These are phyloP conservation scores for Nicator chloris DNA, from an alignment of 2,113 vertebrate genomes.

Conservation along the genomic window DNA sequence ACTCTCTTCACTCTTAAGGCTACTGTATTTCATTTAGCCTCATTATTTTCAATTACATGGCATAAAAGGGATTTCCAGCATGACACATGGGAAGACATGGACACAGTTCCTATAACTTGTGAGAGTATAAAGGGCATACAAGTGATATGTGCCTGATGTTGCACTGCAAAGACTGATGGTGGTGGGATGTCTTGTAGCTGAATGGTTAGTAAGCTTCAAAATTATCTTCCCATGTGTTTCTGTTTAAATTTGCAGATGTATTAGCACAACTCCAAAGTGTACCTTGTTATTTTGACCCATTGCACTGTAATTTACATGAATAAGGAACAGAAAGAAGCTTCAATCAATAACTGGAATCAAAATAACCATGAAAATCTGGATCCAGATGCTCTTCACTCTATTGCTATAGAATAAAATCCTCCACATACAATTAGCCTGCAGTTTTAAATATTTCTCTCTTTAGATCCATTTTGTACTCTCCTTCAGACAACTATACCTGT, in stretches of 20 bases:
- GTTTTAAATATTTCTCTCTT: background rate
- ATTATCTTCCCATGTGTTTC: slow-evolving; percentile 35
- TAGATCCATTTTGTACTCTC: background rate
- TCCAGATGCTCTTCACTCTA: slow-evolving; percentile 10
- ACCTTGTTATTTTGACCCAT: slow-evolving; percentile 49
- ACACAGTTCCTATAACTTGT: background rate
- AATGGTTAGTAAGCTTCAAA: background rate
- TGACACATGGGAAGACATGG: background rate
- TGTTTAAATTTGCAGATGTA: slow-evolving; percentile 41
- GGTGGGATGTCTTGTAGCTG: background rate
- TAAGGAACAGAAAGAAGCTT: slow-evolving; percentile 5
- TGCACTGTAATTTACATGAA: background rate
- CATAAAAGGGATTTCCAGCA: background rate
- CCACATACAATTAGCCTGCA: background rate
- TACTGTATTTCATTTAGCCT: background rate
- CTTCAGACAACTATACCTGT: background rate
- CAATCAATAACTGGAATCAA: slow-evolving; percentile 12
- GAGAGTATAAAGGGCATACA: background rate
- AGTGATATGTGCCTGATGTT: background rate
- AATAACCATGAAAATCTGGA: slow-evolving; percentile 1
- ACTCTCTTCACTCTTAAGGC: background rate
- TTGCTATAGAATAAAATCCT: background rate
- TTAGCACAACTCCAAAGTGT: slow-evolving; percentile 14
- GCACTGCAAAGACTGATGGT: background rate
- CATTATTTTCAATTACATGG: slow-evolving; percentile 34